phyloP scores from a whole-genome alignment of 2,888 invertebrate species.

The Lycocerus yunnanus region DNA sequence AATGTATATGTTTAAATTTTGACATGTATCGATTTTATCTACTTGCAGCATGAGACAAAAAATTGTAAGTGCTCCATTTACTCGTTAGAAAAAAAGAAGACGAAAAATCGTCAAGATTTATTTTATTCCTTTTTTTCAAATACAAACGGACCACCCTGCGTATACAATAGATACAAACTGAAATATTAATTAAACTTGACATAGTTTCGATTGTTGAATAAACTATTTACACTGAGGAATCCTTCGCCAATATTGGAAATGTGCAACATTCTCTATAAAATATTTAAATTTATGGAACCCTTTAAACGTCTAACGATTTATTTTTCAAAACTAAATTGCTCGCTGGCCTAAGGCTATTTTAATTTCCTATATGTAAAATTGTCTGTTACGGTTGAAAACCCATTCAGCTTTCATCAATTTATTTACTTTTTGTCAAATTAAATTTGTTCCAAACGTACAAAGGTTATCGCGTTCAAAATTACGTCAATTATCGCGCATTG shows the following conservation, averaged over 20 bases:
- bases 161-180: not conserved
- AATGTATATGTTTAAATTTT: not conserved
- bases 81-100: not conserved
- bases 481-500: not conserved
- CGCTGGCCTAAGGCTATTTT: not conserved
- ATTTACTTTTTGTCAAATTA: not conserved
- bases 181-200: not conserved
- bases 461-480: not conserved
- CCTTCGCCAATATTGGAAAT: not conserved
- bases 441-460: not conserved
- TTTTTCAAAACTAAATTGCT: not conserved
- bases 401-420: not conserved
- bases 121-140: not conserved
- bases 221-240: not conserved
- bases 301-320: not conserved
- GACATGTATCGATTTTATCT: not conserved
- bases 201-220: not conserved
- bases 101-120: not conserved
- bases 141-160: not conserved
- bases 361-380: conserved; percentile 1
- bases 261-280: not conserved
- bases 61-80: not conserved
- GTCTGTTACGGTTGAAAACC: not conserved
- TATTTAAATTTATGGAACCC: not conserved
- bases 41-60: not conserved